phyloP scores from a whole-genome alignment of 2,888 invertebrate species.

The Limulus polyphemus region DNA sequence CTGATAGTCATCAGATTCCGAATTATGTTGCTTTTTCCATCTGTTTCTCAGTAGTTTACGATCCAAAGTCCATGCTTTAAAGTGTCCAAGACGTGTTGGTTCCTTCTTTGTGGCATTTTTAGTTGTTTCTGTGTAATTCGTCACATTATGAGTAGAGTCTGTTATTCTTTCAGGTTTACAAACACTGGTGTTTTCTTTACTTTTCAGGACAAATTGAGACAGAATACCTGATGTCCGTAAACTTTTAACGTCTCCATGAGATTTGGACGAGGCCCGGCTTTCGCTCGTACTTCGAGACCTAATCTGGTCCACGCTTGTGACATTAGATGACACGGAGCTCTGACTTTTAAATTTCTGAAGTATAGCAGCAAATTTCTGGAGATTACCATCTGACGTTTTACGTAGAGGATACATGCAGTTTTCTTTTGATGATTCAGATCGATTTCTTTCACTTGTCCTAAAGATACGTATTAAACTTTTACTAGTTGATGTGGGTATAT shows the following conservation, averaged over 20 bases:
- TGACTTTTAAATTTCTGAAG: conserved; percentile 16
- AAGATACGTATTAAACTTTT: not conserved
- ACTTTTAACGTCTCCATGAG: conserved; percentile 4
- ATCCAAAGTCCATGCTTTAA: conserved; percentile 25
- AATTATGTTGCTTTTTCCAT: conserved; percentile 18
- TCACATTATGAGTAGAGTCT: not conserved
- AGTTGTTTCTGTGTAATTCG: not conserved
- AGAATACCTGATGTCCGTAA: conserved; percentile 15
- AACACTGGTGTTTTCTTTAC: conserved; percentile 9
- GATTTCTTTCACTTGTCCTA: not conserved
- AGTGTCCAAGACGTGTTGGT: conserved; percentile 16
- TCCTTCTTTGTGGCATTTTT: not conserved
- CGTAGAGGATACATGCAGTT: not conserved
- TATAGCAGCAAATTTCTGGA: conserved; percentile 18
- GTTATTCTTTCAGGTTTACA: not conserved
- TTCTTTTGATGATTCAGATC: not conserved
- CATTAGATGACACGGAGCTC: conserved; percentile 1
- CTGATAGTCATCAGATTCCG: not conserved
- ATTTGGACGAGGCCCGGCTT: conserved; percentile 9
- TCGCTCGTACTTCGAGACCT: too few relatives aligned
- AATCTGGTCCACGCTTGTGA: not conserved
- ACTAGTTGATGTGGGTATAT: not conserved
- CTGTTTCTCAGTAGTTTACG: conserved; percentile 17
- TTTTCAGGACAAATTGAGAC: conserved; percentile 15
- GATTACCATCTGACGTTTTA: conserved; percentile 8